Base-by-base conservation (phyloP, 2,113 vertebrate species). In the Etia nguti region DNA sequence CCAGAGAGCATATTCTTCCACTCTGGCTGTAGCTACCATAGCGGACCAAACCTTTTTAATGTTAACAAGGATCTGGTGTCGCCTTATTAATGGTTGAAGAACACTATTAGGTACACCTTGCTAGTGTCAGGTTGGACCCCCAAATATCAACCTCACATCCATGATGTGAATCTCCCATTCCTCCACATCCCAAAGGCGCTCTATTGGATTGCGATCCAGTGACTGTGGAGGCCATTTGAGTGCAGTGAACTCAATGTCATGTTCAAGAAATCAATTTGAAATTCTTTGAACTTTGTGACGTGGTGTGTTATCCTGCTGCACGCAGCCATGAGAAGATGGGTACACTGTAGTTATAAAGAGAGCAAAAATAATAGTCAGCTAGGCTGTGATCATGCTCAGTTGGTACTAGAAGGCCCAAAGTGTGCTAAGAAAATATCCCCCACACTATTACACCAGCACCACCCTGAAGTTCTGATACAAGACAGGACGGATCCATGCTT, bases 231-330 rank as follows among this genome's bases (percentile, higher is more conserved):
- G 15, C 68, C 68, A 75, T 75, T 75, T 75, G 41, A 48, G 41
- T 3, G 38, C 41, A 48, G 24, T 20, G 68, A 73, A 46, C n/a
- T 75, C 15, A 75, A 18, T 26, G 68, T 75, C 41, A 29, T 29
- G 41, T 11, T 75, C 41, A 75, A 75, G 68, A 48, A 48, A 48
- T 18, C 6, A 26, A 10, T 46, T 75, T 48, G 68, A 73, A 43
- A 46, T 46, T 16, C 15, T 75, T 29, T 75, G 0, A 70, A 41
- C 4, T 70, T 68, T 70, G 62, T 43, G 68, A 0, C 0, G 3
- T 16, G 41, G 68, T 46, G 13, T 73, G 38, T 73, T 73, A 26
- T 43, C 65, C 13, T 0, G 2, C 8, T 73, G 22, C 20, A 46
- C 0, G 22, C 10, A 73, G 68, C 22, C 60, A 26, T 73, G 22